Percentiles rank a stretch among this genome's conserved stretches.
phyloP scores from a whole-genome alignment of 2,888 invertebrate genomes.

The Sarcophaga caerulescens region DNA sequence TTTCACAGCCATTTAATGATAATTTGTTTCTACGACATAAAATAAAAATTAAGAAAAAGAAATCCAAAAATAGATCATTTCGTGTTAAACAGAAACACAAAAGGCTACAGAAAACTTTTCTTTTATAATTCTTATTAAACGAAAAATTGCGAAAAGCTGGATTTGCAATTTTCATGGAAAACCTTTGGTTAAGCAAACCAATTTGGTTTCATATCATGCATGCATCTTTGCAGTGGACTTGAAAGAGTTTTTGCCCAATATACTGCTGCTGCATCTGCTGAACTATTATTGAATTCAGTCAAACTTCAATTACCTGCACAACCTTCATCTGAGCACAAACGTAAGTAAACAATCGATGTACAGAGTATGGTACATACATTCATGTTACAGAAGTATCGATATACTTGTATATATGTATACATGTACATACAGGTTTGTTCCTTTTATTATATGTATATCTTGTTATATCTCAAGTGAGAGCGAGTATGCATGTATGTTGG shows the following conservation, averaged over 20 bases:
- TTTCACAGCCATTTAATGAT: too few relatives aligned
- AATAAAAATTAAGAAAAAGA: too few relatives aligned
- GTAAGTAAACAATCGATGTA: not conserved
- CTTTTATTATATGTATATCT: slow-evolving; percentile 3
- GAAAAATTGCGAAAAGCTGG: not conserved
- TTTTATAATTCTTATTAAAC: too few relatives aligned
- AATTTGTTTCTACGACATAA: too few relatives aligned
- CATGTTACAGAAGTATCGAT: not conserved
- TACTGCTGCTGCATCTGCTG: not conserved
- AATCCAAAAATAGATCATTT: too few relatives aligned
- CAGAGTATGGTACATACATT: too few relatives aligned
- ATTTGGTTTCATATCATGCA: slow-evolving; percentile 15
- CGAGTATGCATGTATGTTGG: not conserved
- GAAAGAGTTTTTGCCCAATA: not conserved
- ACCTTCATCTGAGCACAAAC: not conserved
- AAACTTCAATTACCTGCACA: slow-evolving; percentile 17
- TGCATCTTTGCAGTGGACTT: not conserved
- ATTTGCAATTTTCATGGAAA: not conserved
- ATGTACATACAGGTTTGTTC: not conserved
- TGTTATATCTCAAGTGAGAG: not conserved
- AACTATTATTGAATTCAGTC: slow-evolving; percentile 30
- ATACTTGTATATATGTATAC: not conserved
- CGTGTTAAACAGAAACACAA: too few relatives aligned
- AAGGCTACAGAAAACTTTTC: too few relatives aligned
- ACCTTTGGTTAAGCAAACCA: slow-evolving; percentile 39